Percentiles rank a stretch among this genome's conserved stretches.
Conservation (phyloP, 2,797 vertebrate species). For the Spondyliosoma cantharus region DNA sequence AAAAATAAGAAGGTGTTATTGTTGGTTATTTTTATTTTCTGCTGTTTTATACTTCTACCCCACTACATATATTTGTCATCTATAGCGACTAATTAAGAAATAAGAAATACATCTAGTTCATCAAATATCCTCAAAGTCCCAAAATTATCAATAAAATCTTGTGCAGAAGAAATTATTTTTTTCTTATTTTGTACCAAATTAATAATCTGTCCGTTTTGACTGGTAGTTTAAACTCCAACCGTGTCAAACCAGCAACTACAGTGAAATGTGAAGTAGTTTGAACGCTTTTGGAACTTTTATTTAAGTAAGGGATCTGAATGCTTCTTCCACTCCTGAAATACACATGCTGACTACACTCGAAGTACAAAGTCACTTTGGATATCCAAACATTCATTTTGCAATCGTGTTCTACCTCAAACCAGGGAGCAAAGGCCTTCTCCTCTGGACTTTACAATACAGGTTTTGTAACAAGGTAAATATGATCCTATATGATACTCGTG, state of each 20-base stretch:
- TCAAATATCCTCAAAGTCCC: background rate
- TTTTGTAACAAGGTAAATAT: slow-evolving; percentile 54
- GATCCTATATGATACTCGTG: background rate
- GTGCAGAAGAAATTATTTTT: no score
- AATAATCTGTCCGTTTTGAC: no score
- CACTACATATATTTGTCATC: background rate
- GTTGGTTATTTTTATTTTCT: background rate
- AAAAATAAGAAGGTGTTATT: background rate
- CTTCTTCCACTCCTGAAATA: slow-evolving; percentile 3
- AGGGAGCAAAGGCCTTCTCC: slow-evolving; percentile 50
- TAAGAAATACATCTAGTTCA: background rate
- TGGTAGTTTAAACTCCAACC: background rate
- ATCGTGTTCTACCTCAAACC: slow-evolving; percentile 22
- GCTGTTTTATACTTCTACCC: background rate
- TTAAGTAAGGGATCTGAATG: background rate
- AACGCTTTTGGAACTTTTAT: background rate
- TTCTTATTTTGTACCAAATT: no score
- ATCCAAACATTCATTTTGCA: slow-evolving; percentile 65
- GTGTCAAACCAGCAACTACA: background rate
- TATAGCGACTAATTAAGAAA: background rate
- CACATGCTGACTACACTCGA: slow-evolving; percentile 18
- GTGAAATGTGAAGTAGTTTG: background rate
- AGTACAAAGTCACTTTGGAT: slow-evolving; percentile 51
- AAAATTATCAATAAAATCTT: no score
- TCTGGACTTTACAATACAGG: slow-evolving; percentile 52